phyloP scores from a whole-genome alignment of 2,113 vertebrate species.

The Pitta sordida region DNA sequence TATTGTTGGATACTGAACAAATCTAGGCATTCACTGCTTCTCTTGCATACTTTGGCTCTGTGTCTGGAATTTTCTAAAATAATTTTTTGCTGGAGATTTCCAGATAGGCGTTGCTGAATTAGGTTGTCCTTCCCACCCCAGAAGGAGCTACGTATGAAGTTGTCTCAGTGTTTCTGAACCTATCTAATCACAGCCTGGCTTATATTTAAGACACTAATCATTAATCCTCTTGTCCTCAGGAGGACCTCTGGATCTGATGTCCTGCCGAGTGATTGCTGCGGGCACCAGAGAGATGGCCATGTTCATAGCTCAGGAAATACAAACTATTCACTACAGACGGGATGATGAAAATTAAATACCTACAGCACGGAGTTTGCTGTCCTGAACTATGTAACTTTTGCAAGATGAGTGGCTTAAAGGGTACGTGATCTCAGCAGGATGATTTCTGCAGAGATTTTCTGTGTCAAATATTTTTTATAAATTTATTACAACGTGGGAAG shows the following conservation, averaged over 20 bases:
- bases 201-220: neutral
- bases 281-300: constrained; percentile 80
- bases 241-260: constrained; percentile 86
- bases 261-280: constrained; percentile 84
- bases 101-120: neutral
- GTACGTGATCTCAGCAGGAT: neutral
- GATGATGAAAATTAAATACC: constrained; percentile 71
- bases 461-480: constrained; percentile 43
- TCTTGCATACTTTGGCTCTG: neutral
- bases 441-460: neutral
- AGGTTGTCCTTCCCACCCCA: neutral
- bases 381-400: neutral
- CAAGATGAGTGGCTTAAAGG: constrained; percentile 9
- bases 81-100: neutral
- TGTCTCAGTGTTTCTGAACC: neutral
- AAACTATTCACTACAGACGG: constrained; percentile 79
- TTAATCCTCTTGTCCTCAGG: constrained; percentile 69
- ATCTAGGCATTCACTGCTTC: neutral
- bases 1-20: neutral
- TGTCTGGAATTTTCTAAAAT: neutral
- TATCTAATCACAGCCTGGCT: neutral
- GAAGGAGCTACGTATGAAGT: neutral
- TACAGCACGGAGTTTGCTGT: neutral
- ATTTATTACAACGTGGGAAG: constrained; percentile 33
- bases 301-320: constrained; percentile 81